These are phyloP conservation scores for Mus spicilegus DNA, from an alignment of 2,113 vertebrate species.

Conservation along the genomic window DNA sequence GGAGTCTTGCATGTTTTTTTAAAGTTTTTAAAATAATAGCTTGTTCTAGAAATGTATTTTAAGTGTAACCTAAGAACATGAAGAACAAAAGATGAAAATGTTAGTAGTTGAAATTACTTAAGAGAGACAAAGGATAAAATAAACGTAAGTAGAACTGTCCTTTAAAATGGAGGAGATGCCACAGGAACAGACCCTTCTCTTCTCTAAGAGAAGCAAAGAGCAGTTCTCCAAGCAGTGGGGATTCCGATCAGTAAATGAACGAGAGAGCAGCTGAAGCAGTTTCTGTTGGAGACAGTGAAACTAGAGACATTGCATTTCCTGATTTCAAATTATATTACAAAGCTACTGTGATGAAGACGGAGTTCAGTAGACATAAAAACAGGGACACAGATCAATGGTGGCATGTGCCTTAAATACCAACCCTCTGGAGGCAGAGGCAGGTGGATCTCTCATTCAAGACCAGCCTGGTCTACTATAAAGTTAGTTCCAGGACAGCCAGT, in stretches of 20 bases:
- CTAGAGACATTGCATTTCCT: not conserved
- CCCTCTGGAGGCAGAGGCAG: not conserved
- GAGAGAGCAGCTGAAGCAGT: not conserved
- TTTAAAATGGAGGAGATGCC: not conserved
- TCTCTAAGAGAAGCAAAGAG: not conserved
- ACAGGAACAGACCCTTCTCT: not conserved
- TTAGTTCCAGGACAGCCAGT: not conserved
- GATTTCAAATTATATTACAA: not conserved
- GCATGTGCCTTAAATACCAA: not conserved
- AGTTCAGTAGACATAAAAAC: not conserved
- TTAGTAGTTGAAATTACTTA: constrained; percentile 27
- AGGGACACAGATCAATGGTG: not conserved
- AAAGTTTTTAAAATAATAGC: constrained; percentile 27
- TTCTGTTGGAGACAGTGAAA: not conserved
- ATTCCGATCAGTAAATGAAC: not conserved
- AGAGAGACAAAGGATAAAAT: constrained; percentile 24
- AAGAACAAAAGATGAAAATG: constrained; percentile 37
- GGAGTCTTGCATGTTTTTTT: constrained; percentile 41
- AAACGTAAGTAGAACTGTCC: not conserved
- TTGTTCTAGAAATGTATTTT: constrained; percentile 36
- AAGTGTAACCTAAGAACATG: constrained; percentile 13
- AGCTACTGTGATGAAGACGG: not conserved
- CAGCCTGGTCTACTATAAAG: not conserved
- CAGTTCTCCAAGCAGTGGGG: not conserved
- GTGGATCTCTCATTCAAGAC: not conserved